Conservation (phyloP, 2,888 invertebrate genomes). For the Epirrhoe alternata region DNA sequence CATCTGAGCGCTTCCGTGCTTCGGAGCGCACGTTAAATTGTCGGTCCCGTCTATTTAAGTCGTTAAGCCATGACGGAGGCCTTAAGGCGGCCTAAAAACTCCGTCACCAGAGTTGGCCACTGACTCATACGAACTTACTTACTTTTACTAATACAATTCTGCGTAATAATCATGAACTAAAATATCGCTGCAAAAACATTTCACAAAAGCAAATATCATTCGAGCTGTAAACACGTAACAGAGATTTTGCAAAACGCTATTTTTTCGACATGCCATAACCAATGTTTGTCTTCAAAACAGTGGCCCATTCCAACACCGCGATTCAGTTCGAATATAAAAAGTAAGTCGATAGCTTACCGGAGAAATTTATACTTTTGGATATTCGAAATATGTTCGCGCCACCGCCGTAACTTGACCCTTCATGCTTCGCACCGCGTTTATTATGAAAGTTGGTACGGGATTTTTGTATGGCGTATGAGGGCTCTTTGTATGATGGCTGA, state of each 20-base stretch:
- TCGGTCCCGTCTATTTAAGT: too few species aligned
- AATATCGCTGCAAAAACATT: neutral
- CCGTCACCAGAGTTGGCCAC: too few species aligned
- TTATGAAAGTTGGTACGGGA: constrained; percentile 30
- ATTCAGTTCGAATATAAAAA: constrained; percentile 81
- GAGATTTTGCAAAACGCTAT: constrained; percentile 32
- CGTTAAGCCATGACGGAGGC: too few species aligned
- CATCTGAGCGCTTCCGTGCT: too few species aligned
- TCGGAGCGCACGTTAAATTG: too few species aligned
- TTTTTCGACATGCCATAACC: constrained; percentile 52
- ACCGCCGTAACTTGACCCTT: constrained; percentile 57
- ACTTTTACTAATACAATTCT: too few species aligned
- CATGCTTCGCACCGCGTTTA: constrained; percentile 24
- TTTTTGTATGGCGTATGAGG: constrained; percentile 46
- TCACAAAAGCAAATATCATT: constrained; percentile 9
- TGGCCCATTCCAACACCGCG: constrained; percentile 75
- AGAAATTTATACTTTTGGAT: constrained; percentile 84
- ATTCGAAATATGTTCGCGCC: constrained; percentile 78
- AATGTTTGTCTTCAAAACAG: constrained; percentile 82
- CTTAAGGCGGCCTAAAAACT: too few species aligned
- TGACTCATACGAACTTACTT: too few species aligned
- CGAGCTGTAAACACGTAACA: constrained; percentile 17
- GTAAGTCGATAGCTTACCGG: constrained; percentile 84
- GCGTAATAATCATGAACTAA: neutral
- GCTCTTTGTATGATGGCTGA: constrained; percentile 60